phyloP scores from a whole-genome alignment of 2,888 invertebrate genomes.

The Aleiodes alternator region DNA sequence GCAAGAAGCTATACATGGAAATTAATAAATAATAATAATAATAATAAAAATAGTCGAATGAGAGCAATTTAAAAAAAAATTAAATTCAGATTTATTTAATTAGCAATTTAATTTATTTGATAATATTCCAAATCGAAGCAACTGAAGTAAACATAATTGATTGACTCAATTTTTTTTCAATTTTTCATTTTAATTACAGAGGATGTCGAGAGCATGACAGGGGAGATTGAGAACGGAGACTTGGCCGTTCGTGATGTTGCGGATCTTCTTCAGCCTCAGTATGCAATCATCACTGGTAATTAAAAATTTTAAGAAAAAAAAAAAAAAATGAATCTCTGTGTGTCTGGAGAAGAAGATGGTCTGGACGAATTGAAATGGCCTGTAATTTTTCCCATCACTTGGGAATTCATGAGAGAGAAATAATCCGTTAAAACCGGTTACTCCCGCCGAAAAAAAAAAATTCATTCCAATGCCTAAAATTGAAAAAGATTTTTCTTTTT shows the following conservation, averaged over 20 bases:
- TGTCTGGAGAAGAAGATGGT: not conserved
- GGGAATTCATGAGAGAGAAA: conserved; percentile 27
- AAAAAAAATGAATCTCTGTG: not conserved
- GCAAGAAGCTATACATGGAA: no score
- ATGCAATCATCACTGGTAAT: conserved; percentile 89
- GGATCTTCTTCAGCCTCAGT: conserved; percentile 90
- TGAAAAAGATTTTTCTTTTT: no score
- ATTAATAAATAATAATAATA: no score
- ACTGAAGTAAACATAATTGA: conserved; percentile 48
- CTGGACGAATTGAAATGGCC: conserved; percentile 13
- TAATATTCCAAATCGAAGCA: no score
- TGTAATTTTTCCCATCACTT: conserved; percentile 2
- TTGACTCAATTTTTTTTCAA: conserved; percentile 53
- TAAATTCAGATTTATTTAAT: not conserved
- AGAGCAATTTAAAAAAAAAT: not conserved
- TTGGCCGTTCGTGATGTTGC: conserved; percentile 88
- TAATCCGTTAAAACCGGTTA: conserved; percentile 60
- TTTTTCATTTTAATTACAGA: conserved; percentile 65
- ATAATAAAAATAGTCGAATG: not conserved
- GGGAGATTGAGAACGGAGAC: conserved; percentile 79
- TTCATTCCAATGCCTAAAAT: no score
- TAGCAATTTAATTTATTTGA: no score
- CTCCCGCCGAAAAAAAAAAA: conserved; percentile 31
- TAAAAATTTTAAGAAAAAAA: conserved; percentile 8
- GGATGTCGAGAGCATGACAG: conserved; percentile 75